These are phyloP conservation scores for Sialis lutaria DNA, from an alignment of 2,888 invertebrate genomes.

Conservation along the genomic window DNA sequence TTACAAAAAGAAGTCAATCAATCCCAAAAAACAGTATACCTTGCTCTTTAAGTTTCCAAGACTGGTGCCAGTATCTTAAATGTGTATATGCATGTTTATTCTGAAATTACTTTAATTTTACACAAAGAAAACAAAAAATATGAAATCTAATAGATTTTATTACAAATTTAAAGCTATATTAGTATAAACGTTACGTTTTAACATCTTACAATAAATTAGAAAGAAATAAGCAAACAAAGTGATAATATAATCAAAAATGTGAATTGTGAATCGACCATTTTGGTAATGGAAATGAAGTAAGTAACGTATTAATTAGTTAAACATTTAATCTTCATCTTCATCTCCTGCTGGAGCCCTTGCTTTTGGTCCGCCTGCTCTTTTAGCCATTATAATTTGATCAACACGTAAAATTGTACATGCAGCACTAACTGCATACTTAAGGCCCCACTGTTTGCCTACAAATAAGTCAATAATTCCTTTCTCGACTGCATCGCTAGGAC, in stretches of 20 bases:
- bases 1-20: too few relatives aligned
- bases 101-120: too few relatives aligned
- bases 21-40: too few relatives aligned
- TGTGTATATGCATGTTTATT: too few relatives aligned
- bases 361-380: slow-evolving; percentile 91
- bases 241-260: not conserved
- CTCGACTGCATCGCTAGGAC: slow-evolving; percentile 56
- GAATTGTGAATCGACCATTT: not conserved
- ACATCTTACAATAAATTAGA: too few relatives aligned
- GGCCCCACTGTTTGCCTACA: slow-evolving; percentile 76
- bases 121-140: too few relatives aligned
- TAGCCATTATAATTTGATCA: slow-evolving; percentile 97
- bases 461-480: slow-evolving; percentile 71
- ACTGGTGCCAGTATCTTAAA: too few relatives aligned
- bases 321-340: slow-evolving; percentile 44
- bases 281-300: not conserved
- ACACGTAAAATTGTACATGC: slow-evolving; percentile 85
- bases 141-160: too few relatives aligned
- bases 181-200: too few relatives aligned
- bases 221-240: not conserved
- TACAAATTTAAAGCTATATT: too few relatives aligned
- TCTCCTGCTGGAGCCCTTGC: slow-evolving; percentile 42
- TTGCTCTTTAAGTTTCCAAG: too few relatives aligned
- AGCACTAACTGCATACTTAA: slow-evolving; percentile 89
- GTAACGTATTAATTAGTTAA: not conserved